phyloP scores from a whole-genome alignment of 2,797 vertebrate species.

The Cetoscarus ocellatus region DNA sequence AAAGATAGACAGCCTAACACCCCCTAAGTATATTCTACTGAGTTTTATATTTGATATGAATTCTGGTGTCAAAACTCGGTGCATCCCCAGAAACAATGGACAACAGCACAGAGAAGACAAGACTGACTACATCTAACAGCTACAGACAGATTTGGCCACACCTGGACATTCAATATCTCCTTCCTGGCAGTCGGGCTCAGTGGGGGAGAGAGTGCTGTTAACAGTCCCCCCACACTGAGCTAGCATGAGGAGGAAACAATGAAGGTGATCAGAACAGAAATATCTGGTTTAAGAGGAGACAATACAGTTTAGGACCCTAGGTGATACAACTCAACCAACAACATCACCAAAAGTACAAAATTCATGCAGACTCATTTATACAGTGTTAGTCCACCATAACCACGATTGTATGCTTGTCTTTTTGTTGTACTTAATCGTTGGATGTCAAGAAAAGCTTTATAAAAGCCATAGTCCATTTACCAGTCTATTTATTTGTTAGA shows the following conservation, averaged over 20 bases:
- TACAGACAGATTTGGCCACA: conserved; percentile 70
- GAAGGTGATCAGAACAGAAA: conserved; percentile 42
- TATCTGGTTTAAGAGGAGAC: background rate
- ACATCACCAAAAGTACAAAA: background rate
- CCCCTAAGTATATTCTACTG: background rate
- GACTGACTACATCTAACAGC: conserved; percentile 39
- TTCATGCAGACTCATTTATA: background rate
- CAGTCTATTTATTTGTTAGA: too few species aligned
- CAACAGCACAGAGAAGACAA: conserved; percentile 31
- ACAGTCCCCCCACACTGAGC: conserved; percentile 74
- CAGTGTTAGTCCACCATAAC: background rate
- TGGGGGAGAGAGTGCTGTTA: conserved; percentile 64
- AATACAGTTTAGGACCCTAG: conserved; percentile 4
- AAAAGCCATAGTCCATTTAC: too few species aligned
- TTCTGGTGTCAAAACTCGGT: conserved; percentile 4
- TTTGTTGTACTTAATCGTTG: too few species aligned
- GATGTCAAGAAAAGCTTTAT: too few species aligned
- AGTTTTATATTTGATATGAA: conserved; percentile 4
- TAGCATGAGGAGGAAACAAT: conserved; percentile 66
- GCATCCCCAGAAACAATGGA: conserved; percentile 41
- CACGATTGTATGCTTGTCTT: too few species aligned
- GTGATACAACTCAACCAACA: background rate
- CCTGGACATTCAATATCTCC: conserved; percentile 84
- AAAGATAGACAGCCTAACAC: background rate
- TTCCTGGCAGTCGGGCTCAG: conserved; percentile 75